Evolutionary conservation across 2,888 invertebrate species (phyloP).

Genomic region (Drosophila neutralis): DNA sequence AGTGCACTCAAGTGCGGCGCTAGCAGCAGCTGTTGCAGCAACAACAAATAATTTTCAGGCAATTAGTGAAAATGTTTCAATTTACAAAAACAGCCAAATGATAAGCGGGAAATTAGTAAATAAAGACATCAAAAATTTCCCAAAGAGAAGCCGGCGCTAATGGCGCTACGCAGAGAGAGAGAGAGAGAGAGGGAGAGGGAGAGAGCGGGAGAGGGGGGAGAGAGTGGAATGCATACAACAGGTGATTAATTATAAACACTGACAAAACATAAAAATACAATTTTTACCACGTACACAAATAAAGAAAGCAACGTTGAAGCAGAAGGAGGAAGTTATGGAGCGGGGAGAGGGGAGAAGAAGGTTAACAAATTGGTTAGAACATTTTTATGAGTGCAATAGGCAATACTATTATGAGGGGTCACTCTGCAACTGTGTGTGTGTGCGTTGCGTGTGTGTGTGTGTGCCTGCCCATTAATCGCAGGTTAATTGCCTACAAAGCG

Average conservation of each 20-base stretch:
- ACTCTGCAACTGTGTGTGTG: slow-evolving; percentile 21
- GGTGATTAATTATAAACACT: slow-evolving; percentile 82
- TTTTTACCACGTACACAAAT: slow-evolving; percentile 71
- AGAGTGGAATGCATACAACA: slow-evolving; percentile 66
- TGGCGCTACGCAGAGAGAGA: slow-evolving; percentile 59
- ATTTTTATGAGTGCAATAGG: slow-evolving; percentile 65
- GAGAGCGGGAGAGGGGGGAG: not conserved
- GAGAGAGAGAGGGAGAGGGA: not conserved
- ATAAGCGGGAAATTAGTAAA: slow-evolving; percentile 81
- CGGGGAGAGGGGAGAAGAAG: slow-evolving; percentile 34
- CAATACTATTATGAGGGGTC: slow-evolving; percentile 48
- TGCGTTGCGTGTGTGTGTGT: slow-evolving; percentile 24
- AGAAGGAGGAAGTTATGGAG: not conserved
- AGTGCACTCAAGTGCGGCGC: slow-evolving; percentile 72
- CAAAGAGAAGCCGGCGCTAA: slow-evolving; percentile 74
- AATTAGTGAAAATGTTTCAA: slow-evolving; percentile 80
- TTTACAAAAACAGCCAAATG: slow-evolving; percentile 78
- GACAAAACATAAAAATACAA: slow-evolving; percentile 81
- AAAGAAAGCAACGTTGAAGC: slow-evolving; percentile 27
- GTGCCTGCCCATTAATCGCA: slow-evolving; percentile 72
- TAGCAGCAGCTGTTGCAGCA: slow-evolving; percentile 41
- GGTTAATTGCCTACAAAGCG: slow-evolving; percentile 79
- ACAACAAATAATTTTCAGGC: slow-evolving; percentile 71
- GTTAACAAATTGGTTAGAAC: slow-evolving; percentile 68
- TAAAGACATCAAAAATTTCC: slow-evolving; percentile 73